A percentile compares a stretch with the other conserved stretches of the same genome.
phyloP scores from a whole-genome alignment of 35 echinoderm and acorn worm species.

The Apostichopus parvimensis region DNA sequence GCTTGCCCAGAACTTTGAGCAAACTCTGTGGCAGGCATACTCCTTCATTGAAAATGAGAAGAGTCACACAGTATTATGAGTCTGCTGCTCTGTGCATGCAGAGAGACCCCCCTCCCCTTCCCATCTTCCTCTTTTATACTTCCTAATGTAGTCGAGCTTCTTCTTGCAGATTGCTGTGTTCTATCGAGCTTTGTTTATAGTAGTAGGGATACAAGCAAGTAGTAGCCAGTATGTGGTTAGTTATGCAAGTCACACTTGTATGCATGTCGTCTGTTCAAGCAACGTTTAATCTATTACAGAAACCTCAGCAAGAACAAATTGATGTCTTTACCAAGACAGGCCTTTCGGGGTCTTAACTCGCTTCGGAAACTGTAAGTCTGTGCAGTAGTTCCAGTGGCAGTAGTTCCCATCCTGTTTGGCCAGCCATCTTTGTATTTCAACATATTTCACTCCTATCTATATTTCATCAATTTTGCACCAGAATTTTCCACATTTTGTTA shows the following conservation, averaged over 20 bases:
- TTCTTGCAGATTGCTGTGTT: slow-evolving; percentile 29
- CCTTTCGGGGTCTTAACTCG: slow-evolving; percentile 43
- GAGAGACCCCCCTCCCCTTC: too few species aligned
- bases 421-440: slow-evolving; percentile 9
- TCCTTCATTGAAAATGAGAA: too few species aligned
- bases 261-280: slow-evolving; percentile 47
- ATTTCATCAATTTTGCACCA: background rate
- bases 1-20: too few species aligned
- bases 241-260: background rate
- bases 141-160: background rate
- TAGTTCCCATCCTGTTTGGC: slow-evolving; percentile 1
- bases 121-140: too few species aligned
- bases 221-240: background rate
- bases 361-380: slow-evolving; percentile 56
- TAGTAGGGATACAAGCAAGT: background rate
- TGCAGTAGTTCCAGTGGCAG: slow-evolving; percentile 14
- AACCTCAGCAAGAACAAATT: slow-evolving; percentile 58
- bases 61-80: too few species aligned
- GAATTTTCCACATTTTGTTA: background rate
- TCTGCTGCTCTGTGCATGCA: too few species aligned
- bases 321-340: slow-evolving; percentile 48
- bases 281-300: slow-evolving; percentile 43
- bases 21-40: too few species aligned
- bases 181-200: background rate
- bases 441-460: background rate